Base-by-base conservation (phyloP, 2,113 vertebrate genomes). In the Gorsachius goisagi region DNA sequence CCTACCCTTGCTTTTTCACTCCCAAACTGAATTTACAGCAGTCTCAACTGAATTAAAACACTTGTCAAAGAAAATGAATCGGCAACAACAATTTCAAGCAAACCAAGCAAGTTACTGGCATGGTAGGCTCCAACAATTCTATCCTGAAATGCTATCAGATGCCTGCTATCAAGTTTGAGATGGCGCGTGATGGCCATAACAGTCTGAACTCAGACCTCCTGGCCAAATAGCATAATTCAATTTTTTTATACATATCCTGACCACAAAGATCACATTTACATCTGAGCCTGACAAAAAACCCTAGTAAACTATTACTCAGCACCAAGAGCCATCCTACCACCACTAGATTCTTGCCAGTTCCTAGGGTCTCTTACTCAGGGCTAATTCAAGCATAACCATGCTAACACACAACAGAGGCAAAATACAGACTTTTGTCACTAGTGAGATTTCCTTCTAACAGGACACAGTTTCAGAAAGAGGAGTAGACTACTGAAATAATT, bases 131-230 rank as follows among this genome's bases (percentile, higher is more conserved):
- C 75, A 85, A 49, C 3, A 53, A n/a, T 9, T 68, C 23, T 41
- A 27, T 81, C 22, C 52, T 47, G 63, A 72, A 56, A 47, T 0
- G 1, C 41, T 32, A 63, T 81, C 85, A 78, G 33, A 26, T 28
- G 32, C 32, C 30, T 67, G 39, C 33, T 71, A 30, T 6, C 22
- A 75, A 60, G 30, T 83, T 69, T 72, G 24, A 90, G 30, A 41
- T 10, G 11, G 15, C 3, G 3, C 22, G 14, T 26, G 20, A 50
- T 2, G 11, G 53, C 28, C 0, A 0, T 53, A 63, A 63, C 30
- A 53, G 30, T 55, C 8, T 58, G 35, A 91, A 73, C 8, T 6
- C 30, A 20, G 11, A 74, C 12, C 21, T 80, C 32, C 20, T 41
- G 9, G 10, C 12, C 20, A 45, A 78, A 47, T 10, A 64, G 44